Evolutionary conservation across 2,113 vertebrate genomes (phyloP), one percentile per base, ranked within the genome.

Genomic region (Rhinoptilus africanus): DNA sequence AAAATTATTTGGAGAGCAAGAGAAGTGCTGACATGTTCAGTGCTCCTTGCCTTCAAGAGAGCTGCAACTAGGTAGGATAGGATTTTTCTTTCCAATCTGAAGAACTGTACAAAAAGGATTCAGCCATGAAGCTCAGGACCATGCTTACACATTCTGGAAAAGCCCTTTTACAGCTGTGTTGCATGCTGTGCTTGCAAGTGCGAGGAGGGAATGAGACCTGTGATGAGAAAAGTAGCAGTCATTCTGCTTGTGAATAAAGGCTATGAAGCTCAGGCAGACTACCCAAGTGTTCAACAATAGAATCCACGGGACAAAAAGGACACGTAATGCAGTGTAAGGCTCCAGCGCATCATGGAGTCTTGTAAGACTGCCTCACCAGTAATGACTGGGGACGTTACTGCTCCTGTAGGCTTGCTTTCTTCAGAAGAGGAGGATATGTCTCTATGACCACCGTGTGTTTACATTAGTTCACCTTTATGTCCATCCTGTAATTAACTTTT

Each of bases 371-470:
- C 67, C 23, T 64, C 77, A 79, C 18, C 30, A 60, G 9, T 54
- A 67, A 34, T 41, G 39, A 41, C 32, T 75, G 41, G 35, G 47
- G 15, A 51, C 53, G 53, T 45, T 39, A 21, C 26, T 74, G 43
- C 18, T 45, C 18, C 22, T 47, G 15, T 16, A 45, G 27, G 35
- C 39, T 73, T 69, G 22, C 20, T 47, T 71, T 88, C 83, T 53
- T 81, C 73, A n/a, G 54, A 80, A 82, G 34, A 64, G 22, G 35
- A 71, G 32, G 23, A 12, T 8, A 34, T 3, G 0, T 5, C 63
- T 81, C 66, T 56, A 2, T n/a, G 32, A 39, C 39, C 0, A 0
- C 4, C 0, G 6, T 21, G 7, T 68, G 22, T 48, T 95, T 66
- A 26, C 56, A 53, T 57, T 60, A 27, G 34, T 23, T 85, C 57